Base-by-base conservation (phyloP, 2,113 vertebrate species). In the Entosphenus tridentatus region DNA sequence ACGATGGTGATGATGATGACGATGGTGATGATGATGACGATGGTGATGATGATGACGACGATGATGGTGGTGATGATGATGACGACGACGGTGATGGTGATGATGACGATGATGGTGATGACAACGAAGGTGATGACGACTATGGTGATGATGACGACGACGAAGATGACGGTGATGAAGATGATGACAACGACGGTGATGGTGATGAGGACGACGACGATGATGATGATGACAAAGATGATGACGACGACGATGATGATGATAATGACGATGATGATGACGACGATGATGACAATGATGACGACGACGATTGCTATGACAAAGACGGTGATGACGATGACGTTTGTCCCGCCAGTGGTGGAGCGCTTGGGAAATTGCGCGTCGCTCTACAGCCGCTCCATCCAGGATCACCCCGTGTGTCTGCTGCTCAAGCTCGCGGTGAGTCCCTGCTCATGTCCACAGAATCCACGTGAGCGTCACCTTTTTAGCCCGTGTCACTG, bases 321-420 rank as follows among this genome's bases (percentile, higher is more conserved):
- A n/a, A 16, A 16, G 59, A 11, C 5, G 5, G 59, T 65, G 18
- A 65, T 11, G n/a, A 18, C 59, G 8, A 65, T 65, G n/a, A 18
- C 59, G n/a, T 65, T 16, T 65, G 18, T 68, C 39, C 12, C 57
- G 17, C 2, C 67, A 97, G 93, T 98, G 74, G 91, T 98, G 78
- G 93, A 98, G 75, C 83, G 88, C 9, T 85, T 96, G 69, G 82
- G 92, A 74, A 89, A 86, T 59, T 98, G 93, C 56, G 86, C 93
- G 62, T 97, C 92, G 57, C 88, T 98, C 90, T 98, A 98, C 80
- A 96, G 92, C 78, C 84, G 89, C 75, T 96, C 93, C 69, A 86
- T 98, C 82, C 93, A 97, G 81, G 92, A 89, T 78, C 89, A 98
- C 77, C 93, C 96, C 1, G 80, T 96, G 73, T 98, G 93, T 80